Evolutionary conservation across 2,888 invertebrate species (phyloP).

Genomic region (Apamea epomidion): DNA sequence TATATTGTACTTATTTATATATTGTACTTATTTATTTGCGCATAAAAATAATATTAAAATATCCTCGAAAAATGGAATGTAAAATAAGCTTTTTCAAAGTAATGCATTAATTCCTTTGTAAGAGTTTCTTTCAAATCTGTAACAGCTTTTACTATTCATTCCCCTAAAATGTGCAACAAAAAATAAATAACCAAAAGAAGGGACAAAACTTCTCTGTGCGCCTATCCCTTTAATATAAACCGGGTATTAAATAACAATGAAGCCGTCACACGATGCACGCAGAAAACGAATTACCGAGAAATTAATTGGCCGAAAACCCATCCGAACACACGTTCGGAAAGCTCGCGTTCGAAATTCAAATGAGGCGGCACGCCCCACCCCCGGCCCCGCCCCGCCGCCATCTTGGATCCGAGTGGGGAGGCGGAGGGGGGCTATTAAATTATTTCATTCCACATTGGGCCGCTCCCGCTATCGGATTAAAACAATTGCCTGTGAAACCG

Average conservation of each 20-base stretch:
- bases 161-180: slow-evolving; percentile 33
- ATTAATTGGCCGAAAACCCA: slow-evolving; percentile 90
- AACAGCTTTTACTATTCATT: slow-evolving; percentile 4
- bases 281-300: slow-evolving; percentile 86
- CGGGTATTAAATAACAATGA: slow-evolving; percentile 84
- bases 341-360: slow-evolving; percentile 90
- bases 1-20: not conserved
- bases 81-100: not conserved
- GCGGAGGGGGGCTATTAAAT: slow-evolving; percentile 87
- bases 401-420: slow-evolving; percentile 84
- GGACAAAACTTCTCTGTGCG: not conserved
- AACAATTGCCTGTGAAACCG: slow-evolving; percentile 89
- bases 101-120: not conserved
- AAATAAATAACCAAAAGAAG: slow-evolving; percentile 17
- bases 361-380: slow-evolving; percentile 89
- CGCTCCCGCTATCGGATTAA: slow-evolving; percentile 89
- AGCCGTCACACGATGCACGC: slow-evolving; percentile 78
- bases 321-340: slow-evolving; percentile 89
- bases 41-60: not conserved
- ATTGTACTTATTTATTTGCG: not conserved
- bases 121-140: not conserved
- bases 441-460: slow-evolving; percentile 90
- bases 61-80: not conserved
- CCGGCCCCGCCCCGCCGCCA: slow-evolving; percentile 88
- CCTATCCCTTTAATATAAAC: slow-evolving; percentile 67